phyloP scores from a whole-genome alignment of 2,113 vertebrate species.

The Hypanus sabinus region DNA sequence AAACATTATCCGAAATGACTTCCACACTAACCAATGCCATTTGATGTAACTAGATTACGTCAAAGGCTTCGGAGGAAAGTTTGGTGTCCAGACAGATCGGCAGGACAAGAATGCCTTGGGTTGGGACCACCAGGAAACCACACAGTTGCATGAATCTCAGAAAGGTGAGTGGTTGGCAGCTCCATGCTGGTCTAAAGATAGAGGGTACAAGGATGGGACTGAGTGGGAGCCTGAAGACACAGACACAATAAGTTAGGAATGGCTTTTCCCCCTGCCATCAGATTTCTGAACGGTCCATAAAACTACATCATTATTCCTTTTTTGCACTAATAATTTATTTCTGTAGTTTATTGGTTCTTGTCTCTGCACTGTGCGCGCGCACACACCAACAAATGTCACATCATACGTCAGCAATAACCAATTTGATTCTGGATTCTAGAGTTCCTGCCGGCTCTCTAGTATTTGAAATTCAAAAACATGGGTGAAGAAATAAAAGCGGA shows the following conservation, averaged over 20 bases:
- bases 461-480: neutral
- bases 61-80: conserved; percentile 93
- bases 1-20: neutral
- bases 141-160: conserved; percentile 89
- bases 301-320: too few species aligned
- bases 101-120: conserved; percentile 92
- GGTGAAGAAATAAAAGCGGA: neutral
- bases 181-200: neutral
- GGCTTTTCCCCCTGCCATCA: too few species aligned
- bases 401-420: too few species aligned
- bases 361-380: too few species aligned
- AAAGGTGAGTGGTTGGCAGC: conserved; percentile 64
- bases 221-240: neutral
- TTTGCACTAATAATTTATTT: too few species aligned
- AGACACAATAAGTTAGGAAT: too few species aligned
- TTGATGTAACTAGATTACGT: conserved; percentile 69
- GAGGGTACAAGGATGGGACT: neutral
- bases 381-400: too few species aligned
- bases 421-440: too few species aligned
- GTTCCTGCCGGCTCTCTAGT: too few species aligned
- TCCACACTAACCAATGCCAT: neutral
- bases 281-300: too few species aligned
- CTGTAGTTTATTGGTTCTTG: too few species aligned
- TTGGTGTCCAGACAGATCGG: conserved; percentile 91
- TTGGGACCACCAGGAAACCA: conserved; percentile 96